Conservation (phyloP, 2,888 invertebrate species). For the Scrobipalpa atriplicella region DNA sequence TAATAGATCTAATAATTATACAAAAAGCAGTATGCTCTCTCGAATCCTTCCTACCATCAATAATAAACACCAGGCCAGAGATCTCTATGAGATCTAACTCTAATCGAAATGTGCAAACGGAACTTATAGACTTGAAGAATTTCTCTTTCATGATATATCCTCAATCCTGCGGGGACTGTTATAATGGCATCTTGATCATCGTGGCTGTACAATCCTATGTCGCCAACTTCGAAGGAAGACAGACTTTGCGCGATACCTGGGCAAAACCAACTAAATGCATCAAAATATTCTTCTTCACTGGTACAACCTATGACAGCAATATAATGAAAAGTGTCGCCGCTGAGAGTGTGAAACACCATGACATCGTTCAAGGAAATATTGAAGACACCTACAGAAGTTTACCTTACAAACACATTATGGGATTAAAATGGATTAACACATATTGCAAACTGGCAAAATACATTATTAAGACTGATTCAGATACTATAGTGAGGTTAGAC, state of each 20-base stretch:
- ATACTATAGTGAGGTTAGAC: not conserved
- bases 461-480: not conserved
- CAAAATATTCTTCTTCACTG: not conserved
- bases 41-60: not conserved
- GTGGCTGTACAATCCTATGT: not conserved
- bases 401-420: not conserved
- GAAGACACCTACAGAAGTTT: not conserved
- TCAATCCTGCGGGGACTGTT: not conserved
- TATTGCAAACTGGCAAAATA: not conserved
- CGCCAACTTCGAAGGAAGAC: not conserved
- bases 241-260: not conserved
- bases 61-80: not conserved
- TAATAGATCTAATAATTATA: too few relatives aligned
- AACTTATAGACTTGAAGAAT: not conserved
- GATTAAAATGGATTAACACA: not conserved
- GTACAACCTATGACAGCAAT: not conserved
- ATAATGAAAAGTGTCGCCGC: not conserved
- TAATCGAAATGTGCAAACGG: too few relatives aligned
- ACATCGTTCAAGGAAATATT: not conserved
- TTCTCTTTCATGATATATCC: not conserved
- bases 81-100: not conserved
- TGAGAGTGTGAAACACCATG: not conserved
- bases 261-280: not conserved
- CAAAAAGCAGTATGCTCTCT: not conserved
- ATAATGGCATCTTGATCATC: not conserved